phyloP scores from a whole-genome alignment of 1,140 invertebrate genomes.

The Ceratitis capitata region DNA sequence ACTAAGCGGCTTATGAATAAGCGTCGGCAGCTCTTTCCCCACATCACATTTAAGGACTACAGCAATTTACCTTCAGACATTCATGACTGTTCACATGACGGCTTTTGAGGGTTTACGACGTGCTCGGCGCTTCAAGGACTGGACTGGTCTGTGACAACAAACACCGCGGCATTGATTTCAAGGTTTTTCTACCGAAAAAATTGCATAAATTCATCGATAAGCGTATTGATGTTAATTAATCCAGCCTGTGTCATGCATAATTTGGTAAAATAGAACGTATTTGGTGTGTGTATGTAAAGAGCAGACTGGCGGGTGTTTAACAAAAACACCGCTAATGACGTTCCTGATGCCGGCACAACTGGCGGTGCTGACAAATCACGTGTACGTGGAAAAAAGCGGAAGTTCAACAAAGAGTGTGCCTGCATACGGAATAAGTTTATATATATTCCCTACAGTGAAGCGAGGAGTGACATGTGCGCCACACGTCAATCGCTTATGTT shows the following conservation, averaged over 20 bases:
- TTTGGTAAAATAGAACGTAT: neutral
- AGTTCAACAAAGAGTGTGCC: neutral
- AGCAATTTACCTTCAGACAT: neutral
- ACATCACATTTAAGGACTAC: neutral
- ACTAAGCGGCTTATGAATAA: slow-evolving; percentile 6
- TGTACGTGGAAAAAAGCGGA: slow-evolving; percentile 12
- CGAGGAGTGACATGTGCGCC: neutral
- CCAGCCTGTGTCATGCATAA: neutral
- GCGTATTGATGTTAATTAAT: neutral
- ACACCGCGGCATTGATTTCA: neutral
- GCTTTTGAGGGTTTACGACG: neutral
- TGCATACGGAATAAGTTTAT: slow-evolving; percentile 27
- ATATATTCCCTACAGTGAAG: neutral
- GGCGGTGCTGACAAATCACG: slow-evolving; percentile 27
- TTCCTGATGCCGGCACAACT: neutral
- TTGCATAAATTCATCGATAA: neutral
- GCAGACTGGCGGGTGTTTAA: slow-evolving; percentile 2
- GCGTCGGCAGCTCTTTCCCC: neutral
- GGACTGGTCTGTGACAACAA: too few relatives aligned
- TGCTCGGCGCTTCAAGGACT: neutral
- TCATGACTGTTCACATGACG: too few relatives aligned
- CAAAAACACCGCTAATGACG: slow-evolving; percentile 27
- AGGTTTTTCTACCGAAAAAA: neutral
- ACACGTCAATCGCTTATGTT: slow-evolving; percentile 1
- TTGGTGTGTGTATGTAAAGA: neutral